Conservation (phyloP, 2,797 vertebrate genomes). For the Falco berigora region DNA sequence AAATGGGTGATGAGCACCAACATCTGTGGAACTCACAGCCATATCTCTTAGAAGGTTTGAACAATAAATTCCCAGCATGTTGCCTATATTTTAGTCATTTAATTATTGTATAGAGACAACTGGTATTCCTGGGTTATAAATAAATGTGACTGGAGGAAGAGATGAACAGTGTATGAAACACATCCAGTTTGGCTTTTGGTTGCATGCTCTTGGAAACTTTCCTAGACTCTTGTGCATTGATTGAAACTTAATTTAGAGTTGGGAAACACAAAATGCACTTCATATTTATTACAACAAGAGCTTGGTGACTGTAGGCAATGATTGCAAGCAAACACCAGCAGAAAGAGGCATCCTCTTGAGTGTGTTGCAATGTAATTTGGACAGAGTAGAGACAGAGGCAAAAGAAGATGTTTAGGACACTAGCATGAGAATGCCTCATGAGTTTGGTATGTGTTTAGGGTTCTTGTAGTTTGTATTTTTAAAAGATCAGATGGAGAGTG, state of each 20-base stretch:
- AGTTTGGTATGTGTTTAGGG: background rate
- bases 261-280: background rate
- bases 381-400: background rate
- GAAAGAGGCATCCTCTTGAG: background rate
- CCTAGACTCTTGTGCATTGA: background rate
- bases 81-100: background rate
- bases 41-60: background rate
- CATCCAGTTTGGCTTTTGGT: background rate
- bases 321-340: background rate
- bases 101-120: background rate
- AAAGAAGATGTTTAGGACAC: background rate
- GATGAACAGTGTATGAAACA: rapidly evolving
- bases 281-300: background rate
- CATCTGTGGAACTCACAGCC: background rate
- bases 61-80: background rate
- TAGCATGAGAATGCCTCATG: background rate
- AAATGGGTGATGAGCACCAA: background rate
- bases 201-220: background rate
- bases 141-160: background rate
- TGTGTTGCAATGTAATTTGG: background rate
- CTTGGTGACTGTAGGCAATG: background rate
- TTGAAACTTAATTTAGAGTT: background rate
- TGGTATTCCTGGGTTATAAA: background rate
- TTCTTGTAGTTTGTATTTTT: background rate
- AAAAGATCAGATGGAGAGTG: background rate